Conservation (phyloP, 2,888 invertebrate species). For the Salticus scenicus region DNA sequence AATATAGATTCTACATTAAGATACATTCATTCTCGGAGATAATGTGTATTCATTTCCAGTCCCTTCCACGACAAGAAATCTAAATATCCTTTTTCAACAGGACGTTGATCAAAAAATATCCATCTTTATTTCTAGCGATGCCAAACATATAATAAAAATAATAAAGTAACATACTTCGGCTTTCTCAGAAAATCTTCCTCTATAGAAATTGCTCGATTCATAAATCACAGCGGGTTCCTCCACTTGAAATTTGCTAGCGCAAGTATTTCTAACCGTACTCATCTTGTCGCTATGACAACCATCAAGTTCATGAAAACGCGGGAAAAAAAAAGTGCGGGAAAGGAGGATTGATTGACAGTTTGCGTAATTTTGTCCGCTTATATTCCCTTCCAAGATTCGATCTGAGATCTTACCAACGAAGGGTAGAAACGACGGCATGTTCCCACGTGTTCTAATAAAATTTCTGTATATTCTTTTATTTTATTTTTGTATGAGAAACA, state of each 20-base stretch:
- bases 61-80: no score
- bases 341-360: conserved; percentile 56
- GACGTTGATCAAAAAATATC: no score
- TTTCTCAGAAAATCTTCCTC: not conserved
- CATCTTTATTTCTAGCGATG: no score
- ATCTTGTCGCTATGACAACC: not conserved
- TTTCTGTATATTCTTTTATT: no score
- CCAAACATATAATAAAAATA: not conserved
- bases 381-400: not conserved
- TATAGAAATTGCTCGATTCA: not conserved
- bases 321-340: not conserved
- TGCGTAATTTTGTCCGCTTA: conserved; percentile 57
- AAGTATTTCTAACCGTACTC: not conserved
- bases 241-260: conserved; percentile 14
- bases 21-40: no score
- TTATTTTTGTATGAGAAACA: no score
- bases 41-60: no score
- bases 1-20: no score
- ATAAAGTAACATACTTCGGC: not conserved
- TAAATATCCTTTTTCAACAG: no score
- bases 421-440: no score
- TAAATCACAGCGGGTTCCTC: not conserved
- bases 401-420: no score
- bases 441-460: no score
- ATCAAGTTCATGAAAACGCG: not conserved